phyloP scores from a whole-genome alignment of 1,140 invertebrate genomes.

The Drusus annulatus region DNA sequence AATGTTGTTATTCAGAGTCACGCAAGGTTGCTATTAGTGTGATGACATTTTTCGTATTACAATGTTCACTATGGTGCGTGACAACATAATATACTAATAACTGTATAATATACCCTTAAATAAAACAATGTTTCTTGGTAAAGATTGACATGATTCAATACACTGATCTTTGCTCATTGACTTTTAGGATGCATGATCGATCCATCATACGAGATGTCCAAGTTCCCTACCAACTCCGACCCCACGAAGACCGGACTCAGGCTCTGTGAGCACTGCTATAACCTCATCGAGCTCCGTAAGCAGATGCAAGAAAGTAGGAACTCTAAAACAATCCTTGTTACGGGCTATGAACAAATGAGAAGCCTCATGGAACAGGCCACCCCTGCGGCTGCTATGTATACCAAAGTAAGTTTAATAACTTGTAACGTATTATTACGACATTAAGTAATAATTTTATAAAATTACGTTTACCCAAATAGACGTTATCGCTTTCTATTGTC shows the following conservation, averaged over 20 bases:
- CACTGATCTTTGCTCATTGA: background rate
- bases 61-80: too few relatives aligned
- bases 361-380: conserved; percentile 83
- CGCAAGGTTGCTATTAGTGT: too few relatives aligned
- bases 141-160: too few relatives aligned
- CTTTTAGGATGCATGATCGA: conserved; percentile 71
- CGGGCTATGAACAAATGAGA: conserved; percentile 88
- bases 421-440: too few relatives aligned
- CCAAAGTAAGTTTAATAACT: conserved; percentile 87
- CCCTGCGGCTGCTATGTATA: conserved; percentile 85
- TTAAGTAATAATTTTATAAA: too few relatives aligned
- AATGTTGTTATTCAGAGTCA: too few relatives aligned
- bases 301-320: conserved; percentile 86
- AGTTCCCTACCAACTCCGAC: conserved; percentile 46
- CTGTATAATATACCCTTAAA: too few relatives aligned
- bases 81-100: too few relatives aligned
- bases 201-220: conserved; percentile 64
- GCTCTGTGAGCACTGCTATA: conserved; percentile 87
- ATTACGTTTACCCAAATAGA: too few relatives aligned
- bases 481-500: too few relatives aligned
- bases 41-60: too few relatives aligned
- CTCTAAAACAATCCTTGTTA: conserved; percentile 83
- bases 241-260: conserved; percentile 75
- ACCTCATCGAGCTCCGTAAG: conserved; percentile 86
- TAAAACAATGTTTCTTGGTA: too few relatives aligned